Evolutionary conservation across 2,113 vertebrate species (phyloP).

Genomic region (Lepus americanus): DNA sequence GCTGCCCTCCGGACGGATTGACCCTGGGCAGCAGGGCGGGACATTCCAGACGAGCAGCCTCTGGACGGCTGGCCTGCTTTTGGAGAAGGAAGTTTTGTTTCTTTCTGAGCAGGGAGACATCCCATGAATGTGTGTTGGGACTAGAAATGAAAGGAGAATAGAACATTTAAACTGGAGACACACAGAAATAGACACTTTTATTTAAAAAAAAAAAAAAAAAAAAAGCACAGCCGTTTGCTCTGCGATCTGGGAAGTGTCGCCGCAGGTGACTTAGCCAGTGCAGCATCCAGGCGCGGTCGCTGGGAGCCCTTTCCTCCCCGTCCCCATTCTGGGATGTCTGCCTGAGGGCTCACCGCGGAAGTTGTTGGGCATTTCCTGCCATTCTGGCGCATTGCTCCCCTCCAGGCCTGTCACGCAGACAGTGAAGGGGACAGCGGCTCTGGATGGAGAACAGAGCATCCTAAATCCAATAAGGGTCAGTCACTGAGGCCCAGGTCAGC

Average conservation of each 20-base stretch:
- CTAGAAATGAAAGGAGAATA: background rate
- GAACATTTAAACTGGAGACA: background rate
- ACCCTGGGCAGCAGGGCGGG: background rate
- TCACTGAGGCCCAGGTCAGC: background rate
- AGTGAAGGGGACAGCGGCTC: background rate
- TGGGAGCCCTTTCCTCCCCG: background rate
- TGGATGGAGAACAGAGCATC: background rate
- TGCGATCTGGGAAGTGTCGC: background rate
- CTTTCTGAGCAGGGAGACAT: background rate
- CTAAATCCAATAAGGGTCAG: too few species aligned
- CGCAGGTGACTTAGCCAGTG: background rate
- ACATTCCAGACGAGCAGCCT: background rate
- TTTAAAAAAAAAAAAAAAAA: background rate
- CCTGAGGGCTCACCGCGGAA: background rate
- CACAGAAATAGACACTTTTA: background rate
- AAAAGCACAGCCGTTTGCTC: background rate
- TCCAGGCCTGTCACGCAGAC: background rate
- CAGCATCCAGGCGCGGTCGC: background rate
- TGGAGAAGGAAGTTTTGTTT: background rate
- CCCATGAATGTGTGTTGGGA: background rate
- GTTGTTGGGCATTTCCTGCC: background rate
- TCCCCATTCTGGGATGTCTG: background rate
- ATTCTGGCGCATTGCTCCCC: background rate
- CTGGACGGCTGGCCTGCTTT: background rate
- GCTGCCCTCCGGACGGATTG: background rate